Base-by-base conservation (phyloP, 2,888 invertebrate species). In the Bruchidius siliquastri region DNA sequence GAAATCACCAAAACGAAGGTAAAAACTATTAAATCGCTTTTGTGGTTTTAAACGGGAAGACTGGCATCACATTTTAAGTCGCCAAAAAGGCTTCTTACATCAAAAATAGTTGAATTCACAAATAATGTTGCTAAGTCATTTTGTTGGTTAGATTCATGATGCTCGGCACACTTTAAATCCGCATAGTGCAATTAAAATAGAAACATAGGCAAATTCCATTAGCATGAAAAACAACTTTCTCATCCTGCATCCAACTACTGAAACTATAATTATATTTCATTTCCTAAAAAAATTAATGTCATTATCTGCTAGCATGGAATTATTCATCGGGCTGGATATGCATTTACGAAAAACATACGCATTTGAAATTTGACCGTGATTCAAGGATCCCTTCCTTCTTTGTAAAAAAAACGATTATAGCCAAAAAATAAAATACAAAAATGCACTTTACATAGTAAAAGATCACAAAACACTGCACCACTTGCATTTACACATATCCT, bases 401-500 rank as follows among this genome's bases (percentile, higher is more conserved):
- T 79, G 76, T 74, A 79, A 80, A 81, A 75, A 72, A 67, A 74
- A 74, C 72, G 73, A 73, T 66, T 26, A 20, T 69, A 74, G 22
- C 68, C 68, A 68, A 22, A 68, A 68, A 68, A 21, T 22, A 68
- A n/a, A 68, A 68, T 68, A 68, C 21, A 70, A 73, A 74, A 73
- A 66, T 72, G 32, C 73, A 76, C 74, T 66, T 72, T 73, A 76
- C 73, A 68, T 73, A 74, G 72, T 73, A 76, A 74, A 71, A 30
- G 26, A 73, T 71, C 78, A 79, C 77, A 77, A 79, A 79, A 80
- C 80, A 78, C 79, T 77, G 76, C 77, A 78, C 77, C 71, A 74
- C 79, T 71, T 68, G 79, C 82, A 80, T 82, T 80, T 75, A 80
- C 82, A 82, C 83, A 83, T 82, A 82, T 83, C 81, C 83, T 80